Evolutionary conservation across 2,797 vertebrate genomes (phyloP), one percentile per base, ranked within the genome.

Genomic region (Diceros bicornis): DNA sequence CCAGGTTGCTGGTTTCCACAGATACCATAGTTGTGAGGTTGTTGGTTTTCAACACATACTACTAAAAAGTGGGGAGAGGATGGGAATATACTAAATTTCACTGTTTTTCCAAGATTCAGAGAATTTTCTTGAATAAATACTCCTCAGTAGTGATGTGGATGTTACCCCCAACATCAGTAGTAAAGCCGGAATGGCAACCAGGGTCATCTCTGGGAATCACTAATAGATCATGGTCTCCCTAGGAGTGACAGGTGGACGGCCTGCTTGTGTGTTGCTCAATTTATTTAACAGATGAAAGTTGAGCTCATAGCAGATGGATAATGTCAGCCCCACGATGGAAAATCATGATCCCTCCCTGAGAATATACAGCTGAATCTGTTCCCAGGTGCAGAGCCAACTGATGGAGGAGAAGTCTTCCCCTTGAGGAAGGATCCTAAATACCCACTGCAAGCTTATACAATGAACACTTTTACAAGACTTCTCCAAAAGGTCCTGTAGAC

Each of bases 361-460:
- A 57, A 5, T 0, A 12, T 6, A 2, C 0, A 8, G 17, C 6
- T 14, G 0, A 18, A 21, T 14, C 64, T 9, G 57, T 1, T 41
- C 41, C 47, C 1, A 27, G 72, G 52, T 4, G 64, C n/a, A 13
- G 37, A 34, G 61, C 61, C 77, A 11, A 4, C 1, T 1, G 16
- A 27, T 0, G 1, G 2, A n/a, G 11, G 14, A 27, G 20, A n/a
- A 2, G 32, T 9, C 23, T 52, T 37, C 59, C 7, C 29, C 12
- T 34, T 0, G 55, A 32, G n/a, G 50, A 5, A 41, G 23, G 29
- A 1, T 23, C 1, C 34, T 17, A 6, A 16, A 9, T 0, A 18
- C 32, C 50, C 13, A 0, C 2, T 0, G 1, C 12, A 7, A 6
- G 25, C 23, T 3, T 4, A 1, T 2, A 0, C 1, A 9, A 16